Evolutionary conservation across 2,113 vertebrate genomes (phyloP), one percentile per base, ranked within the genome.

Genomic region (Dissostichus mawsoni): DNA sequence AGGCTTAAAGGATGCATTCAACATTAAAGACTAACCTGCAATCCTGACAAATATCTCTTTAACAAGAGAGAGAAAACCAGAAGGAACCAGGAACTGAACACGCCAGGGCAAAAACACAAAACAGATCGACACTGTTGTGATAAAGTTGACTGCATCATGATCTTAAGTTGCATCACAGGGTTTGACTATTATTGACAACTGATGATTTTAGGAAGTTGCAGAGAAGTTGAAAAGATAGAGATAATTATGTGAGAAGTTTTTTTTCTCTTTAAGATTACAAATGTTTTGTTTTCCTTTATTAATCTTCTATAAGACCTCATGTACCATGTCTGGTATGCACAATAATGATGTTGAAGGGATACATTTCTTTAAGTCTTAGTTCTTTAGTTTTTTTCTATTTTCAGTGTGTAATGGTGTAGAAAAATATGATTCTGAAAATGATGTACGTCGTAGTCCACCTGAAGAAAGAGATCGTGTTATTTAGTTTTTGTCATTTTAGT

Each of bases 1-100:
- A 20, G 57, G 91, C 0, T 51, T 93, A 25, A 81, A 81, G 45
- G 59, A 69, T 4, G 64, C 80, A 11, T 93, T 85, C 33, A 83
- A 80, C 20, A 77, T 88, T 0, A 83, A 80, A 25, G 14, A 81
- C 20, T 5, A 5, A 50, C 0, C 0, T 2, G 20, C 5, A 65
- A 23, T 20, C 12, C n/a, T 23, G 59, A 65, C 11, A 52, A 52
- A 57, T 10, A 0, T 44, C 3, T 63, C 29, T 0, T 14, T 64
- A 33, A 53, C 29, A 20, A 55, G 18, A 12, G 4, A 41, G 18
- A 20, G 41, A 65, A 16, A 3, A 4, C 11, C 41, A 64, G 45
- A 20, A 44, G 4, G 17, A 44, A 12, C 1, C 3, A 1, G 2
- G 9, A 6, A 41, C 17, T 63, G 36, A 63, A 44, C 2, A 52